Evolutionary conservation across 2,888 invertebrate genomes (phyloP).

Genomic region (Itoplectis maculator): DNA sequence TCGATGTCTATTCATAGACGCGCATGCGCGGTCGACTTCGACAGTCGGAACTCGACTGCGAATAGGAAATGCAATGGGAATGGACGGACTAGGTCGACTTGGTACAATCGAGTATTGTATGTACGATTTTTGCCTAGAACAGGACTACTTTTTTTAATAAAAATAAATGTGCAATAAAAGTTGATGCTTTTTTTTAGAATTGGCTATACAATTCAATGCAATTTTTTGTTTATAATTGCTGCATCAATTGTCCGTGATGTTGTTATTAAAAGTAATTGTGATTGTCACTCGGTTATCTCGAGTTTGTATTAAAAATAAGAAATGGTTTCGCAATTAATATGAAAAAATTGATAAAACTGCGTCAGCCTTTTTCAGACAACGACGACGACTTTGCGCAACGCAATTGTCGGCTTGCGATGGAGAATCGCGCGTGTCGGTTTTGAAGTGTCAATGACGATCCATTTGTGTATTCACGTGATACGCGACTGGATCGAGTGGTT

Average conservation of each 20-base stretch:
- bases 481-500: background rate
- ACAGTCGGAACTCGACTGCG: constrained; percentile 1
- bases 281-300: background rate
- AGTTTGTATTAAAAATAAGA: background rate
- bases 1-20: background rate
- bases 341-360: background rate
- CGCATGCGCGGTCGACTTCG: constrained; percentile 8
- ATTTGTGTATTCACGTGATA: background rate
- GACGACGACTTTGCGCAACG: background rate
- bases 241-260: background rate
- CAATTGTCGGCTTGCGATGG: constrained; percentile 21
- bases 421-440: background rate
- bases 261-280: no score
- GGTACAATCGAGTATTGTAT: constrained; percentile 39
- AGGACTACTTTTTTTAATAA: constrained; percentile 10
- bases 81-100: background rate
- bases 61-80: background rate
- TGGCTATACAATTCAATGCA: constrained; percentile 6
- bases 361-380: background rate
- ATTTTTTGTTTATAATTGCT: background rate
- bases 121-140: constrained; percentile 3
- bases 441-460: background rate
- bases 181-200: background rate
- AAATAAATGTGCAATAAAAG: constrained; percentile 49
- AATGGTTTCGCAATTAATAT: background rate